Evolutionary conservation across 2,113 vertebrate species (phyloP).

Genomic region (Zeus faber): DNA sequence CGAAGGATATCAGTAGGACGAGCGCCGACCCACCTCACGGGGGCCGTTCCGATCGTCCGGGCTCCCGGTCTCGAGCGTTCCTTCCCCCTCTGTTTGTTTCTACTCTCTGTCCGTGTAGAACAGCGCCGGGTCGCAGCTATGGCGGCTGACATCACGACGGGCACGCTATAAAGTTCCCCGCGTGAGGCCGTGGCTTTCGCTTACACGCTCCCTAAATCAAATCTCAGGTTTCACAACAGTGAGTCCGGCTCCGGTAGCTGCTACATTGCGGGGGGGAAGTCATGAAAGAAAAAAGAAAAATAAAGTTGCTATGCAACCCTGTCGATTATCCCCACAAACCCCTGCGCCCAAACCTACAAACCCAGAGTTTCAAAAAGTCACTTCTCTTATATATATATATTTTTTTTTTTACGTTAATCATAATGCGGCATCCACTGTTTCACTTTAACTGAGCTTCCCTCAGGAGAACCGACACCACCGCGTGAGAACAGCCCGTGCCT

Average conservation of each 20-base stretch:
- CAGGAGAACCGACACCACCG: conserved; percentile 35
- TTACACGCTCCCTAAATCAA: not conserved
- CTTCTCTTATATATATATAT: conserved; percentile 12
- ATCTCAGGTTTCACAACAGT: conserved; percentile 1
- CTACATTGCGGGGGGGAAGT: not conserved
- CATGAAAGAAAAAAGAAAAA: not conserved
- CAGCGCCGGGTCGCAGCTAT: too few species aligned
- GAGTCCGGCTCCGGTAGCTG: not conserved
- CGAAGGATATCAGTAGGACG: too few species aligned
- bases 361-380: too few species aligned
- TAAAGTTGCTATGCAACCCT: not conserved
- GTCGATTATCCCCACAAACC: not conserved
- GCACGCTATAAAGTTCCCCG: not conserved
- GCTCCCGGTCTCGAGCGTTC: not conserved
- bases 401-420: not conserved
- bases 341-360: not conserved
- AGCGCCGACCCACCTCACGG: too few species aligned
- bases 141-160: conserved; percentile 7
- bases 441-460: conserved; percentile 37
- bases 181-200: not conserved
- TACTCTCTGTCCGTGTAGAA: not conserved
- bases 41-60: too few species aligned
- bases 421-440: conserved; percentile 15
- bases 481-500: conserved; percentile 46
- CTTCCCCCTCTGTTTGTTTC: not conserved